Evolutionary conservation across 2,888 invertebrate genomes (phyloP).

Genomic region (Sminthurinus aureus): DNA sequence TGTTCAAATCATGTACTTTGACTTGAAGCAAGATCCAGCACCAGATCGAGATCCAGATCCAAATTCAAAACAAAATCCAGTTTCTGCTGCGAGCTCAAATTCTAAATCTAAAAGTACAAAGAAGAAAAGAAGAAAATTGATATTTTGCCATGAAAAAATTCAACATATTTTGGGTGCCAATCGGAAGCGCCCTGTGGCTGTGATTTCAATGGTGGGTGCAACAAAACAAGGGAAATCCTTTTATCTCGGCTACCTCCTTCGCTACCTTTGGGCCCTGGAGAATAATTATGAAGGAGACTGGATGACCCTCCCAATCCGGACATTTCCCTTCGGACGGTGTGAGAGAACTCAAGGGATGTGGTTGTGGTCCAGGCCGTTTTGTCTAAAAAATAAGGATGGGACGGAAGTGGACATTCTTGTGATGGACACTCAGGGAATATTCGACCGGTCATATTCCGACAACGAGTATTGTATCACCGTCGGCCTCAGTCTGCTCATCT

Average conservation of each 20-base stretch:
- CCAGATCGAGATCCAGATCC: neutral
- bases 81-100: too few species aligned
- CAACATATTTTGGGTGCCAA: neutral
- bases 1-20: neutral
- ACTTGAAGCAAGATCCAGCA: neutral
- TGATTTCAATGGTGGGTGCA: neutral
- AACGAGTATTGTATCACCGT: neutral
- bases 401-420: neutral
- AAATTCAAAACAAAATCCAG: neutral
- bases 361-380: neutral
- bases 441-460: neutral
- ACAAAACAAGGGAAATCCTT: conserved; percentile 2
- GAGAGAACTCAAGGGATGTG: neutral
- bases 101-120: too few species aligned
- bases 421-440: conserved; percentile 2
- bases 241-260: neutral
- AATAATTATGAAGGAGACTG: neutral
- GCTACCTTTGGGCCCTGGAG: neutral
- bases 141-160: neutral
- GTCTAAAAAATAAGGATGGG: neutral
- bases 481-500: neutral
- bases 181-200: neutral
- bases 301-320: neutral
- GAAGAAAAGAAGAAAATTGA: neutral
- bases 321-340: neutral